Conservation (phyloP, 2,113 vertebrate genomes). For the Pavo muticus region DNA sequence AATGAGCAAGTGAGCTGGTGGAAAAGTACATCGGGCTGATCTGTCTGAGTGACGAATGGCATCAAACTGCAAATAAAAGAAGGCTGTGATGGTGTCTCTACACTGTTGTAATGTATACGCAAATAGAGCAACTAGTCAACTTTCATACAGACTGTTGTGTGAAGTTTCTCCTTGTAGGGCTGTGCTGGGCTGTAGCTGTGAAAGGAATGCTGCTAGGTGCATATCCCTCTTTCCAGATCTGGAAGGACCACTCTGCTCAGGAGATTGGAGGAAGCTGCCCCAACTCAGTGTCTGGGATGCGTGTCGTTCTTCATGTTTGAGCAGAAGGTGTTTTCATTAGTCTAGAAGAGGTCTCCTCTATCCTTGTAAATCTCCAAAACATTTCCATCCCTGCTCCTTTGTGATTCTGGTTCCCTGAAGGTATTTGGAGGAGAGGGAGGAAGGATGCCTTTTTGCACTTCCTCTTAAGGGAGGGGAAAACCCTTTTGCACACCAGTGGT, state of each 20-base stretch:
- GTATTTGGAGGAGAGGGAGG: neutral
- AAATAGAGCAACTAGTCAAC: neutral
- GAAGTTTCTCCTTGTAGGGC: neutral
- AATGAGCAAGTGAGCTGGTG: neutral
- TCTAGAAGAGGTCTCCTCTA: neutral
- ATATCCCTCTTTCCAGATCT: neutral
- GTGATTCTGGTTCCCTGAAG: neutral
- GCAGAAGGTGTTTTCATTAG: neutral
- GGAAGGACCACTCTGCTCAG: neutral
- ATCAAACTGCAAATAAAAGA: neutral
- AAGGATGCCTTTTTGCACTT: neutral
- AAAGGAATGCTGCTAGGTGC: neutral
- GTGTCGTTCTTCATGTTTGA: neutral
- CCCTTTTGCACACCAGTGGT: neutral
- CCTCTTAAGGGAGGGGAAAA: neutral
- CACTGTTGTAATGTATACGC: neutral
- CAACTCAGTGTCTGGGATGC: neutral
- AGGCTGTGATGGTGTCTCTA: neutral
- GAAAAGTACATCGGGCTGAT: neutral
- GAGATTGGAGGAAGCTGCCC: neutral
- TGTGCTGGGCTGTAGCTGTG: neutral
- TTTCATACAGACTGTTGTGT: neutral
- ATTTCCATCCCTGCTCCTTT: neutral
- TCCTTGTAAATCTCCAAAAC: neutral
- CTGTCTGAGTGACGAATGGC: neutral